Evolutionary conservation across 2,888 invertebrate species (phyloP).

Genomic region (Eugnorisma glareosa): DNA sequence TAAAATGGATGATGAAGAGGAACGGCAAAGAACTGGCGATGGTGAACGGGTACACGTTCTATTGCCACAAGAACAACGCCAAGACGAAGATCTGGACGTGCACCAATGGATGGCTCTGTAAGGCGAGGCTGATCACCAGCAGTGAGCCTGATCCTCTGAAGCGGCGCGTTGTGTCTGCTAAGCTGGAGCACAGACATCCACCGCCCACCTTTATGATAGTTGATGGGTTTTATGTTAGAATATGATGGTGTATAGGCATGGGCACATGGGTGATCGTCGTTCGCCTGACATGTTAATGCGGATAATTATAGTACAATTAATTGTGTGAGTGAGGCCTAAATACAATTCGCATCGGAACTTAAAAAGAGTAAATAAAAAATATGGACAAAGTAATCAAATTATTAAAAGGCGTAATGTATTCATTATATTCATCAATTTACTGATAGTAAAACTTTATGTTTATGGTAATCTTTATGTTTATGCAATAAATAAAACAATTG

Average conservation of each 20-base stretch:
- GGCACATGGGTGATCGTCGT: neutral
- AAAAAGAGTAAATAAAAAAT: neutral
- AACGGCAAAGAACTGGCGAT: slow-evolving; percentile 69
- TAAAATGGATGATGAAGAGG: slow-evolving; percentile 61
- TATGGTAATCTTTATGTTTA: neutral
- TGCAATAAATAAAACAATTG: neutral
- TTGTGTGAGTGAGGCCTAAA: neutral
- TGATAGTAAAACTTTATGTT: neutral
- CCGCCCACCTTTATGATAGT: slow-evolving; percentile 65
- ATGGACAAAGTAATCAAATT: neutral
- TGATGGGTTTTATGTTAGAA: slow-evolving; percentile 66
- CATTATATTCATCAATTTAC: neutral
- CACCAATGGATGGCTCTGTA: slow-evolving; percentile 71
- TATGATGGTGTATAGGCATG: slow-evolving; percentile 39
- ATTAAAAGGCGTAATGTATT: neutral
- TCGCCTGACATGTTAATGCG: neutral
- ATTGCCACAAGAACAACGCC: slow-evolving; percentile 60
- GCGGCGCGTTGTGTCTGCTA: slow-evolving; percentile 65
- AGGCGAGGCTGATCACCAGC: slow-evolving; percentile 66
- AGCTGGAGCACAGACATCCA: slow-evolving; percentile 86
- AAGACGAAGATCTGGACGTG: slow-evolving; percentile 71
- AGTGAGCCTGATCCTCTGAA: slow-evolving; percentile 30
- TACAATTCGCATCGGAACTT: neutral
- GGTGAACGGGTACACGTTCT: slow-evolving; percentile 72
- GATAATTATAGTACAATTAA: neutral